phyloP scores from a whole-genome alignment of 2,888 invertebrate genomes.

The Rosalia funebris region DNA sequence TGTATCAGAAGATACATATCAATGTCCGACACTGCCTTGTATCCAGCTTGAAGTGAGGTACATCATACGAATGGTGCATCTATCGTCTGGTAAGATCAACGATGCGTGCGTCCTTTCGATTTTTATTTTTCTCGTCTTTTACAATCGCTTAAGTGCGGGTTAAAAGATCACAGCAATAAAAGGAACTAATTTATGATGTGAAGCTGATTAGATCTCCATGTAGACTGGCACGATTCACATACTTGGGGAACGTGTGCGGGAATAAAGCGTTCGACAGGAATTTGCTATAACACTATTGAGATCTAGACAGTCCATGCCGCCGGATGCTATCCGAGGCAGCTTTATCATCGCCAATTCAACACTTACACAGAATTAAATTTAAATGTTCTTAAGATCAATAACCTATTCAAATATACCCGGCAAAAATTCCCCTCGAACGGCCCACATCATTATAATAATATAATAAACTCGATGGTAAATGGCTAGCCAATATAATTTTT shows the following conservation, averaged over 20 bases:
- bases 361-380: constrained; percentile 11
- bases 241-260: constrained; percentile 26
- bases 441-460: too few species aligned
- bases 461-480: not conserved
- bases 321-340: too few species aligned
- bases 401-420: constrained; percentile 16
- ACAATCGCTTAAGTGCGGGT: constrained; percentile 36
- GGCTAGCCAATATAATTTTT: not conserved
- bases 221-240: constrained; percentile 26
- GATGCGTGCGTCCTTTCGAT: constrained; percentile 25
- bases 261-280: constrained; percentile 19
- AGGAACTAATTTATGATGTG: constrained; percentile 40
- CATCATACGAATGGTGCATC: constrained; percentile 2
- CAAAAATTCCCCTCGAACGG: not conserved
- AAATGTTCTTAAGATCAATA: constrained; percentile 9
- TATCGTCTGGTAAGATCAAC: constrained; percentile 12
- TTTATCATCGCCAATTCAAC: constrained; percentile 20
- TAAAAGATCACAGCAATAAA: constrained; percentile 41
- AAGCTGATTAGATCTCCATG: constrained; percentile 36
- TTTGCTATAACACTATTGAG: constrained; percentile 23
- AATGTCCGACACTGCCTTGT: too few species aligned
- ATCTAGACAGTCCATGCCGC: constrained; percentile 13
- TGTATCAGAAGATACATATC: too few species aligned
- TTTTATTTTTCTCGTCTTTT: constrained; percentile 27
- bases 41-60: too few species aligned